A percentile compares a stretch with the other conserved stretches of the same genome.
Conservation (phyloP, 2,888 invertebrate genomes). For the Thumatha senex region DNA sequence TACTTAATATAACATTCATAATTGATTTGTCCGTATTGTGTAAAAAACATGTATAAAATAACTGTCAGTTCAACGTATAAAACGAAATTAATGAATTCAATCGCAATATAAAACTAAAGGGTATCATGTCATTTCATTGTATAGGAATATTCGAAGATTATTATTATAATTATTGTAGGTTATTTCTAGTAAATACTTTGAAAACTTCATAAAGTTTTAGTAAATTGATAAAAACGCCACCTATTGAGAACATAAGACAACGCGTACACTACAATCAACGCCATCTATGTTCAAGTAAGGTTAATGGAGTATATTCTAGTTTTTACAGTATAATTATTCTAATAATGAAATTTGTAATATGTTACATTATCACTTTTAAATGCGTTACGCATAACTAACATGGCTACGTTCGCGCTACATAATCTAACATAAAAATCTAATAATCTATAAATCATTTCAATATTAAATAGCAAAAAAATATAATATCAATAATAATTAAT, state of each 20-base stretch:
- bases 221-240: neutral
- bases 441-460: neutral
- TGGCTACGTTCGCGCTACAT: slow-evolving; percentile 14
- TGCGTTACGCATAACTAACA: slow-evolving; percentile 17
- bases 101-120: neutral
- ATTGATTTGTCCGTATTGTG: slow-evolving; percentile 32
- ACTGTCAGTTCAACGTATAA: neutral
- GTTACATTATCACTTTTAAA: slow-evolving; percentile 32
- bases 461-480: too few species aligned
- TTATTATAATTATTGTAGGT: neutral
- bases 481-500: neutral
- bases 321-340: slow-evolving; percentile 14
- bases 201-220: neutral
- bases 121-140: neutral
- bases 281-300: neutral
- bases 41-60: slow-evolving; percentile 17
- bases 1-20: slow-evolving; percentile 27
- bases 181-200: neutral
- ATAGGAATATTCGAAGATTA: too few species aligned
- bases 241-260: neutral
- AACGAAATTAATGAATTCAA: neutral
- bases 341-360: slow-evolving; percentile 29
- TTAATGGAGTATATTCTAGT: slow-evolving; percentile 12
- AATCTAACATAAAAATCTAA: slow-evolving; percentile 13
- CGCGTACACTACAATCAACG: neutral